Percentiles rank a stretch among this genome's conserved stretches.
Conservation (phyloP, 2,113 vertebrate species). For the Carassius carassius region DNA sequence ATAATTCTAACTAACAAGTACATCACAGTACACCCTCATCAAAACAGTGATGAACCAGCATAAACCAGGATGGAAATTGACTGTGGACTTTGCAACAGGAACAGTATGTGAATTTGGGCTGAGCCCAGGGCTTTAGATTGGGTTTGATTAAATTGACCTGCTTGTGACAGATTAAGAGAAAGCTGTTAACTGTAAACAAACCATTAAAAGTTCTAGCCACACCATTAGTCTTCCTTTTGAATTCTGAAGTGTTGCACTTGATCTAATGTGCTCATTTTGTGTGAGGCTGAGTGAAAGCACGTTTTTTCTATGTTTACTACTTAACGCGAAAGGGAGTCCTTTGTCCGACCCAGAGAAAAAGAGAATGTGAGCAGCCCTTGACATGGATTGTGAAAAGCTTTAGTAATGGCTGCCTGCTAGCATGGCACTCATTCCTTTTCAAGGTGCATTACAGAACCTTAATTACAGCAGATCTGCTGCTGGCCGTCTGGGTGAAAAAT, state of each 20-base stretch:
- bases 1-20: background rate
- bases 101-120: background rate
- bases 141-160: background rate
- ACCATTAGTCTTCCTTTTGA: background rate
- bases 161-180: background rate
- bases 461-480: constrained; percentile 55
- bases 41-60: background rate
- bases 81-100: background rate
- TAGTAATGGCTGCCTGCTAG: constrained; percentile 41
- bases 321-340: constrained; percentile 13
- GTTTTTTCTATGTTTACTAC: constrained; percentile 40
- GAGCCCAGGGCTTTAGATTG: background rate
- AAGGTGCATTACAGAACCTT: constrained; percentile 46
- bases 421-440: constrained; percentile 46
- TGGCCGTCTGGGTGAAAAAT: constrained; percentile 47
- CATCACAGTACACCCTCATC: background rate
- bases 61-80: background rate
- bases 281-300: background rate
- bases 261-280: constrained; percentile 47
- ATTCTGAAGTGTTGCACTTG: constrained; percentile 39
- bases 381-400: constrained; percentile 35
- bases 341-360: background rate
- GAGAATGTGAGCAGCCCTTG: background rate
- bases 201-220: constrained; percentile 6
- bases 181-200: background rate